Evolutionary conservation across 1,140 invertebrate species (phyloP), one percentile per base, ranked within the genome.

Genomic region (Pseudomyrmex pallidus): DNA sequence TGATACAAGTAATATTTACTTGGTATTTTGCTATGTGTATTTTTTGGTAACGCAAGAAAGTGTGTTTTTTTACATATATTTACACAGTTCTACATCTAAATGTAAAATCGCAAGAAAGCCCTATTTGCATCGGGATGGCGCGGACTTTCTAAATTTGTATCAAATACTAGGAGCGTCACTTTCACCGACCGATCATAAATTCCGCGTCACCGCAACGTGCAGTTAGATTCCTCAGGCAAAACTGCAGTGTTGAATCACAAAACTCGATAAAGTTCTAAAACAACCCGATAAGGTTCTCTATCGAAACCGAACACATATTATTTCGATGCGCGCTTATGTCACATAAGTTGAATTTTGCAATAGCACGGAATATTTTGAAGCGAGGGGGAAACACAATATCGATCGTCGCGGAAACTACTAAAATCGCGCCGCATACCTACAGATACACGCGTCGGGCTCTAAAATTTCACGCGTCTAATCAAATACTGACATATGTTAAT

Each of bases 61-160:
- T 35, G 35, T 35, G 35, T 44, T 54, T 15, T 68, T 13, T 35
- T 9, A 22, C 22, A 52, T 70, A 25, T 54, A 44, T 57, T 57
- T 9, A 5, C 0, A 17, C 35, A 22, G 13, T 35, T 44, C 5
- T n/a, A 67, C 46, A 56, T 77, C 46, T 35, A 54, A 15, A 67
- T 15, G 15, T 50, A 4, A 78, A 70, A 59, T 15, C 56, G 22
- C 44, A 12, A 59, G 64, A 22, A 57, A 78, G 20, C 44, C 5
- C 15, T 8, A 72, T 80, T 80, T 61, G 20, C 46, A 72, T 59
- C 20, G 20, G 57, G 48, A 85, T 76, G 83, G 46, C 64, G 67
- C 64, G 64, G 85, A 85, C 91, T 92, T 92, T 92, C 92, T 92
- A 92, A 92, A 91, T 91, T 92, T 88, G 90, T 91, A 92, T 91